These are phyloP conservation scores for Scaeva pyrastri DNA, from an alignment of 2,888 invertebrate genomes.

Conservation along the genomic window DNA sequence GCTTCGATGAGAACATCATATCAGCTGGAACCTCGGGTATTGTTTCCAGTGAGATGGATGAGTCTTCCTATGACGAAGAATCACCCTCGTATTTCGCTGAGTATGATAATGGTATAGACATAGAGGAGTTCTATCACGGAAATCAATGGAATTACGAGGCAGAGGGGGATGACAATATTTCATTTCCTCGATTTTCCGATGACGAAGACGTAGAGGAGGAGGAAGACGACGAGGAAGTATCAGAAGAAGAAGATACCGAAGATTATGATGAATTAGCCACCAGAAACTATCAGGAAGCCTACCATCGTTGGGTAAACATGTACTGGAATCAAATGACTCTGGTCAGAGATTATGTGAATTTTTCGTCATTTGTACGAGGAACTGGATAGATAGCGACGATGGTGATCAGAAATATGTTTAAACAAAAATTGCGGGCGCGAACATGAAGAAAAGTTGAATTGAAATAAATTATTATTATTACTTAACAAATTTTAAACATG, in stretches of 20 bases:
- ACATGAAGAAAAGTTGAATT: slow-evolving; percentile 26
- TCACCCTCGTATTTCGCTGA: slow-evolving; percentile 74
- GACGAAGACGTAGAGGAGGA: slow-evolving; percentile 23
- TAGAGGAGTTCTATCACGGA: slow-evolving; percentile 12
- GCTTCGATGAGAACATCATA: slow-evolving; percentile 81
- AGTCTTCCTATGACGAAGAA: slow-evolving; percentile 51
- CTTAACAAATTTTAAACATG: slow-evolving; percentile 1
- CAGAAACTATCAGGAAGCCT: slow-evolving; percentile 75
- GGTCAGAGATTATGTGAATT: slow-evolving; percentile 78
- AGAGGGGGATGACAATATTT: slow-evolving; percentile 36
- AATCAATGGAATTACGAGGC: slow-evolving; percentile 34
- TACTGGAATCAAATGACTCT: slow-evolving; percentile 79
- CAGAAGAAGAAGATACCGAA: slow-evolving; percentile 19
- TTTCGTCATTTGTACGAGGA: slow-evolving; percentile 73
- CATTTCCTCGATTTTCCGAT: background rate
- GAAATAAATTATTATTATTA: slow-evolving; percentile 37
- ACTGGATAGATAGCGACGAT: slow-evolving; percentile 24
- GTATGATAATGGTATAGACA: slow-evolving; percentile 43
- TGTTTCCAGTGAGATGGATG: slow-evolving; percentile 78
- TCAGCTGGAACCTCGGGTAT: slow-evolving; percentile 82
- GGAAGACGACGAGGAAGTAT: background rate
- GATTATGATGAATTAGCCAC: slow-evolving; percentile 46
- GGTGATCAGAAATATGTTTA: background rate
- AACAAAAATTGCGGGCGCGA: background rate
- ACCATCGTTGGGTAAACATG: slow-evolving; percentile 78